Conservation (phyloP, 2,888 invertebrate species). For the Drosophila demipolita region DNA sequence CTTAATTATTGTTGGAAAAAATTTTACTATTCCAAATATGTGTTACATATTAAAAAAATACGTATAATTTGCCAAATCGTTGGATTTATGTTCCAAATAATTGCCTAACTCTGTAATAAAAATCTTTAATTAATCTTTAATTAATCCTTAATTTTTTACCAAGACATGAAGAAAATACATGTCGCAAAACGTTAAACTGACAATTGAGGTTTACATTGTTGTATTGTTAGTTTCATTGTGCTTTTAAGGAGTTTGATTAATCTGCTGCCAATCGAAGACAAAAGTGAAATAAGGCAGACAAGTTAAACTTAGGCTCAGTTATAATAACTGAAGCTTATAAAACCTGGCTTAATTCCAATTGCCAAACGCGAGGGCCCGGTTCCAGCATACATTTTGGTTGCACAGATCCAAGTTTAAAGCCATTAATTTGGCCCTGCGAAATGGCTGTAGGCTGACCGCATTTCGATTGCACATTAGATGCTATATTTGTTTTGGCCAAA, state of each 20-base stretch:
- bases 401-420: constrained; percentile 23
- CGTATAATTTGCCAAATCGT: neutral
- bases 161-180: neutral
- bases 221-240: neutral
- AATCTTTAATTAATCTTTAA: no score
- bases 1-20: neutral
- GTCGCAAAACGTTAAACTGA: neutral
- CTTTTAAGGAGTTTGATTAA: neutral
- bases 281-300: neutral
- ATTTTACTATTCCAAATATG: neutral
- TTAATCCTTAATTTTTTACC: neutral
- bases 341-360: constrained; percentile 7
- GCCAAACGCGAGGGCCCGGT: constrained; percentile 7
- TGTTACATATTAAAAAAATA: neutral
- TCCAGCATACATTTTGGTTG: neutral
- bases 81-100: neutral
- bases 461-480: constrained; percentile 7
- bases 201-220: neutral
- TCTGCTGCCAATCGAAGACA: neutral
- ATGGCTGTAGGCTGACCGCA: constrained; percentile 27
- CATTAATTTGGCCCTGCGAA: constrained; percentile 37
- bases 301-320: neutral
- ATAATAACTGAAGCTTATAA: neutral
- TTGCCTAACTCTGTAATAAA: neutral
- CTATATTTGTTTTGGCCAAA: constrained; percentile 9